Evolutionary conservation across 2,888 invertebrate species (phyloP), one percentile per base, ranked within the genome.

Genomic region (Calameuta filiformis): DNA sequence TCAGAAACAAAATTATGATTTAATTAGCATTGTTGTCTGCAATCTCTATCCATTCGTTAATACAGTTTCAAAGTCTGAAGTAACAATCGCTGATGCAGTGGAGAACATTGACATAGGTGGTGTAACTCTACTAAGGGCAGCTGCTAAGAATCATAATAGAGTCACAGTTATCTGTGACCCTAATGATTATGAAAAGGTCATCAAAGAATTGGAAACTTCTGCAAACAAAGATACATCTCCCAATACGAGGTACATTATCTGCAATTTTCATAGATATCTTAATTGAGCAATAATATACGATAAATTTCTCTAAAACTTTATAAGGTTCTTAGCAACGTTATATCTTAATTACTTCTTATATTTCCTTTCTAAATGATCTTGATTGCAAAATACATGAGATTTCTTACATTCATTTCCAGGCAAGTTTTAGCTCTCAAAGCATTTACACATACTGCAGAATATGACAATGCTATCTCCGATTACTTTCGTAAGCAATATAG

Each of bases 51-150:
- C 99, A 0, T 99, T 99, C 92, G 96, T 96, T 3, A 94, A 97
- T 87, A 98, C 98, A 0, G 94, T 98, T 0, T 94, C 96, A 0
- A 96, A 96, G 82, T 94, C 96, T 0, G 94, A 95, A 84, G 98
- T 97, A 0, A 96, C 95, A 0, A 93, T 97, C 23, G 94, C 95
- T 4, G 97, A 98, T 91, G 99, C 99, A 0, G 96, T 99, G 1
- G 99, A 99, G 92, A 98, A 99, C 89, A 97, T 99, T 83, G 99
- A 99, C 90, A 99, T 99, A 83, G 98, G 98, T 84, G 99, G 99
- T 33, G 99, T 99, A 0, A 98, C 99, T 4, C 92, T 99, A 34
- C 92, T 99, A 33, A 93, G 99, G 85, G 99, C 99, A 1, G 99
- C 99, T 12, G 99, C 99, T 4, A 99, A 99, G 93, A 99, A 99